A percentile compares a stretch with the other conserved stretches of the same genome.
These are phyloP conservation scores for Liasis olivaceus DNA, from an alignment of 2,797 vertebrate species.

Conservation along the genomic window DNA sequence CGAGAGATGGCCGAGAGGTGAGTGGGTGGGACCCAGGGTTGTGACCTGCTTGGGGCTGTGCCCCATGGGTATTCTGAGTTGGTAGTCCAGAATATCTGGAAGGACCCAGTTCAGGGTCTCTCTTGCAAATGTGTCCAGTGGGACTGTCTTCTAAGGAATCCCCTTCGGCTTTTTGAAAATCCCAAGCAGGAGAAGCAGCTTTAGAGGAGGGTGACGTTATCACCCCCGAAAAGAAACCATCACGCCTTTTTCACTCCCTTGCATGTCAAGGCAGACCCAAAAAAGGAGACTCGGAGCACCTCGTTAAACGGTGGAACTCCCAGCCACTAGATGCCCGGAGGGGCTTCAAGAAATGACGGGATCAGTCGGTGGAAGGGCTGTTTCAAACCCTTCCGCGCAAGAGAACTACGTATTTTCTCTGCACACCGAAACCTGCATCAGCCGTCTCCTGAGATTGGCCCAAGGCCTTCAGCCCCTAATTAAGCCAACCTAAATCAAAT, in stretches of 20 bases:
- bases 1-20: slow-evolving; percentile 81
- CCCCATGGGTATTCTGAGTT: background rate
- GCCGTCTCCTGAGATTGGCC: background rate
- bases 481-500: background rate
- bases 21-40: slow-evolving; percentile 49
- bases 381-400: background rate
- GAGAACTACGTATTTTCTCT: background rate
- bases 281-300: background rate
- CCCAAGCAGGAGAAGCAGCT: background rate
- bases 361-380: background rate
- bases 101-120: background rate
- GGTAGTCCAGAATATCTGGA: background rate
- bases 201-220: background rate
- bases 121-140: background rate
- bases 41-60: background rate
- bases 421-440: background rate
- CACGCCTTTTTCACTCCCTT: background rate
- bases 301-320: background rate
- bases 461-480: background rate
- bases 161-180: background rate
- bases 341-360: background rate
- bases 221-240: background rate
- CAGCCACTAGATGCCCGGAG: background rate
- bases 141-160: background rate
- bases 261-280: background rate